phyloP scores from a whole-genome alignment of 2,113 vertebrate genomes.

The Erythrocebus patas region DNA sequence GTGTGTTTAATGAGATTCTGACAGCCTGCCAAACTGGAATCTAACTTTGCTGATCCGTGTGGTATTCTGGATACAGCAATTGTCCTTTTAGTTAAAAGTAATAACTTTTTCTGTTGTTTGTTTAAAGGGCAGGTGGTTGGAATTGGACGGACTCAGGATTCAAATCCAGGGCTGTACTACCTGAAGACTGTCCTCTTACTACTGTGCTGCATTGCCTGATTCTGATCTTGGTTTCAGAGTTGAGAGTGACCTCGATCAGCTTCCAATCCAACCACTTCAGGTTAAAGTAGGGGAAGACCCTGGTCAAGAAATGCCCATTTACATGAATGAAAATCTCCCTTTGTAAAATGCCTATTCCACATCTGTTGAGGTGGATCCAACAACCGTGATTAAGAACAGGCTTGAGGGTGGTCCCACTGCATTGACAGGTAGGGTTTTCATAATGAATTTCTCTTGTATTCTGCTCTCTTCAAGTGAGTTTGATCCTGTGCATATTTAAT shows the following conservation, averaged over 20 bases:
- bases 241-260: neutral
- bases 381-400: neutral
- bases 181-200: neutral
- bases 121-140: conserved; percentile 31
- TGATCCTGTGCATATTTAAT: neutral
- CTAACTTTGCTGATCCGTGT: neutral
- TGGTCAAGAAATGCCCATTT: neutral
- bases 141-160: neutral
- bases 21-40: neutral
- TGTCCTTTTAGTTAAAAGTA: conserved; percentile 45
- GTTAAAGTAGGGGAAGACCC: neutral
- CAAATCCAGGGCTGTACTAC: neutral
- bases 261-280: neutral
- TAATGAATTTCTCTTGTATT: neutral
- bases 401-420: neutral
- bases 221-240: neutral
- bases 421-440: neutral
- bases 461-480: neutral
- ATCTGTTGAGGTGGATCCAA: neutral
- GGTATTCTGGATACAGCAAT: conserved; percentile 9
- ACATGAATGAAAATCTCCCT: neutral
- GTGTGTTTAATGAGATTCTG: neutral
- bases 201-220: neutral
- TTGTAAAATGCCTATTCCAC: neutral
- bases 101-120: neutral